A percentile compares a stretch with the other conserved stretches of the same genome.
Conservation (phyloP, 2,797 vertebrate genomes). For the Channa striata region DNA sequence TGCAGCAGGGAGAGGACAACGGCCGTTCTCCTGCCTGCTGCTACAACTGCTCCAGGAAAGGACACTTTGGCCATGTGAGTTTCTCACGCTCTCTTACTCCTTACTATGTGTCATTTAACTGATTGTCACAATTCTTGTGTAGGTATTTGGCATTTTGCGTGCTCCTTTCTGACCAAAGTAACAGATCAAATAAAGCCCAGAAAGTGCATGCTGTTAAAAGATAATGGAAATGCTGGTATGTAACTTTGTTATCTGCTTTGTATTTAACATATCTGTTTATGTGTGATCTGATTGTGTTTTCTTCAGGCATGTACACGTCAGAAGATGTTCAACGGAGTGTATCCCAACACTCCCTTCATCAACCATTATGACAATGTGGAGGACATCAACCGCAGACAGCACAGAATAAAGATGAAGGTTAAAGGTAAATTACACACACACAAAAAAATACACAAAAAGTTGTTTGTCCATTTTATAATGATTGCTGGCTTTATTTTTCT, state of each 20-base stretch:
- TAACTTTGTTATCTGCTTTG: neutral
- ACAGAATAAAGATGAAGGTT: slow-evolving; percentile 80
- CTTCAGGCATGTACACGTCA: slow-evolving; percentile 86
- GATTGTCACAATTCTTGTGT: neutral
- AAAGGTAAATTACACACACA: slow-evolving; percentile 81
- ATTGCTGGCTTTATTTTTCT: neutral
- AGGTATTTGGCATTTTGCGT: neutral
- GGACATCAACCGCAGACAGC: slow-evolving; percentile 79
- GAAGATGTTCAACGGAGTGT: slow-evolving; percentile 88
- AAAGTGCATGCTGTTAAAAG: neutral
- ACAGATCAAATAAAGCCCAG: neutral
- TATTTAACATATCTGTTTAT: too few relatives aligned
- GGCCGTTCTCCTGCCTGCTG: slow-evolving; percentile 75
- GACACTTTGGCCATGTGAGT: slow-evolving; percentile 86
- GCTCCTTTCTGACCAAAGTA: neutral
- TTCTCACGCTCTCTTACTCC: neutral
- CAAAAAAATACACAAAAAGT: neutral
- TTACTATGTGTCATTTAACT: neutral
- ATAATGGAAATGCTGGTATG: too few relatives aligned
- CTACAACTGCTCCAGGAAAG: slow-evolving; percentile 83
- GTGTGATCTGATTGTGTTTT: slow-evolving; percentile 53
- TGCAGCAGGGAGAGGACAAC: slow-evolving; percentile 6
- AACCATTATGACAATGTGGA: slow-evolving; percentile 86
- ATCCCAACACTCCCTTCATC: slow-evolving; percentile 86
- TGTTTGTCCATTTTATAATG: neutral